Base-by-base conservation (phyloP, 2,113 vertebrate species). In the Burhinus bistriatus region DNA sequence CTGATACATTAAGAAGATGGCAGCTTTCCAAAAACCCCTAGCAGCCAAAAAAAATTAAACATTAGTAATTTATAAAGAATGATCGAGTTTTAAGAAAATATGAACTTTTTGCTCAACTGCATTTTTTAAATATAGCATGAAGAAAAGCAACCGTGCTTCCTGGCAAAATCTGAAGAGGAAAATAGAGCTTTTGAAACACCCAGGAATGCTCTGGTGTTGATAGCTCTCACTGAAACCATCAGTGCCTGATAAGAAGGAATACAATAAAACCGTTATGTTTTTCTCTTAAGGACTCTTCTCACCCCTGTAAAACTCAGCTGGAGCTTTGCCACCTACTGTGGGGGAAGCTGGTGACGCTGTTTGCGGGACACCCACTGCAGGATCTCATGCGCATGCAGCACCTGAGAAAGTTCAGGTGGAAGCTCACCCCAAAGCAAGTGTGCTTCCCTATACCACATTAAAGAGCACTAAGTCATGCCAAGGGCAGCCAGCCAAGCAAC, bases 1-100 rank as follows among this genome's bases (percentile, higher is more conserved):
- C 6, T 42, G 92, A 96, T 89, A 97, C 17, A 86, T 91, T 95
- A 97, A 95, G 78, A 72, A 91, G 70, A 49, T 95, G 94, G 95
- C 88, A 96, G 79, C 42, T 65, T 34, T 97, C 94, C 94, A 97
- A 94, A 77, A 94, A 86, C 5, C 30, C 45, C 91, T 44, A 54
- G 76, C n/a, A 96, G 69, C 89, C 93, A 80, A 30, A 86, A 86
- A 97, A 92, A 88, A 40, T 79, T 72, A 96, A 87, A 87, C 80
- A 83, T 94, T 32, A 83, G 58, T 54, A 97, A 95, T 44, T 92
- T 86, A 90, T 80, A 75, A 96, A 93, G 69, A 96, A 95, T 75
- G 34, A 87, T 84, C 0, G 1, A 73, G 19, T 92, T 95, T 96
- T 97, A 88, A 66, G 96, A 89, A 96, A 93, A 83, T 65, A 90